Evolutionary conservation across 2,888 invertebrate species (phyloP).

Genomic region (Sinopyrophorus schimmeli): DNA sequence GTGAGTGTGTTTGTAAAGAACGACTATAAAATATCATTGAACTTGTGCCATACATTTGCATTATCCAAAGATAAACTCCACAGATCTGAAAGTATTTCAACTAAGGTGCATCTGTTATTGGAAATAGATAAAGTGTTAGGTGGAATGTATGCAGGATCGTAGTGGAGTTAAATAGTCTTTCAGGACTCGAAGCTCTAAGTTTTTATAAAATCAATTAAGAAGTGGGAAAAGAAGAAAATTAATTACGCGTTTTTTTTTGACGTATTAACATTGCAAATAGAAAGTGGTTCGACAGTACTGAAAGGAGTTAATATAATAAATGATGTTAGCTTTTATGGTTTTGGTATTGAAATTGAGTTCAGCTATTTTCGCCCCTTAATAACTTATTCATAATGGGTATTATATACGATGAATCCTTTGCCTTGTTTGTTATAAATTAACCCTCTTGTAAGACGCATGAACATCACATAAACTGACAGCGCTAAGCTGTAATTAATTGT

Average conservation of each 20-base stretch:
- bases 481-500: conserved; percentile 23
- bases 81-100: conserved; percentile 23
- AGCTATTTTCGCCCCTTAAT: conserved; percentile 2
- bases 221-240: background rate
- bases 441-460: conserved; percentile 4
- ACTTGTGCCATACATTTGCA: conserved; percentile 12
- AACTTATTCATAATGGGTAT: conserved; percentile 11
- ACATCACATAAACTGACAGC: conserved; percentile 8
- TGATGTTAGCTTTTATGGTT: no score
- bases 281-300: background rate
- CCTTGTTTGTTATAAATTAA: conserved; percentile 13
- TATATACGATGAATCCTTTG: conserved; percentile 6
- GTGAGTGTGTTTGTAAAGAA: conserved; percentile 7
- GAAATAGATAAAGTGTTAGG: conserved; percentile 26
- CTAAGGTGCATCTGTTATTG: conserved; percentile 24
- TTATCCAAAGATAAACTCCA: conserved; percentile 21
- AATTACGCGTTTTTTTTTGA: background rate
- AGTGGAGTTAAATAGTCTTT: conserved; percentile 6
- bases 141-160: conserved; percentile 10
- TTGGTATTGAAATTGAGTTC: conserved; percentile 3
- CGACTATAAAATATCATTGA: conserved; percentile 11
- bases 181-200: background rate
- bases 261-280: background rate
- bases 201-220: conserved; percentile 1
- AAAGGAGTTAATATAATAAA: no score